Percentiles rank a stretch among this genome's conserved stretches.
Conservation (phyloP, 2,888 invertebrate genomes). For the Polymixis lichenea region DNA sequence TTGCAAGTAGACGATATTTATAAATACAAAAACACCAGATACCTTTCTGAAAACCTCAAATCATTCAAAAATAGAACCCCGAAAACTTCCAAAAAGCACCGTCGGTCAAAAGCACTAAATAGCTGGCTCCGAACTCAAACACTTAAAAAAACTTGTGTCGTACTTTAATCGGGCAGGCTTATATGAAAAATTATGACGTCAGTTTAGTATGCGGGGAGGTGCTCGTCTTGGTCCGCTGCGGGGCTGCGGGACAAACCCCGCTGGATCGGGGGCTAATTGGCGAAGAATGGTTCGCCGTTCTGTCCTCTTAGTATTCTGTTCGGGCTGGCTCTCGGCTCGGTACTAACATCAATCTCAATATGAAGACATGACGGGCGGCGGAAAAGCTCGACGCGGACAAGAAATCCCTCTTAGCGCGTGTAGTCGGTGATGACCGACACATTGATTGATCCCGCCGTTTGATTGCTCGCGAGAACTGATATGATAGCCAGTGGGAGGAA, state of each 20-base stretch:
- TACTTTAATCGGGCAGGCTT: slow-evolving; percentile 81
- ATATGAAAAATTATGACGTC: slow-evolving; percentile 85
- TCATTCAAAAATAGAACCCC: neutral
- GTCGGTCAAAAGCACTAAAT: slow-evolving; percentile 5
- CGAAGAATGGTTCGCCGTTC: slow-evolving; percentile 82
- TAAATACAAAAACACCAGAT: neutral
- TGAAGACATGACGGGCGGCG: slow-evolving; percentile 86
- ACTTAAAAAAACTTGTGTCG: slow-evolving; percentile 70
- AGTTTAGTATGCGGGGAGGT: slow-evolving; percentile 87
- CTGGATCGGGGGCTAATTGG: slow-evolving; percentile 87
- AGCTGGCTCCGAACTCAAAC: slow-evolving; percentile 47
- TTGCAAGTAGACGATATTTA: neutral
- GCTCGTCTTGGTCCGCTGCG: slow-evolving; percentile 69
- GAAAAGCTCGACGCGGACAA: slow-evolving; percentile 85
- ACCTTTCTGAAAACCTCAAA: neutral
- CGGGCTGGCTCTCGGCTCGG: slow-evolving; percentile 78
- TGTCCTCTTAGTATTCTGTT: slow-evolving; percentile 87
- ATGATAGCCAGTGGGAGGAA: slow-evolving; percentile 32
- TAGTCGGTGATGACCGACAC: slow-evolving; percentile 73
- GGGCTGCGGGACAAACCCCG: slow-evolving; percentile 79
- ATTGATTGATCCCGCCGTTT: slow-evolving; percentile 83
- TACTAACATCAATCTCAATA: slow-evolving; percentile 89
- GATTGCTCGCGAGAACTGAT: slow-evolving; percentile 65
- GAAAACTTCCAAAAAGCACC: slow-evolving; percentile 7
- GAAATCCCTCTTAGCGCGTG: slow-evolving; percentile 86